Evolutionary conservation across 2,888 invertebrate genomes (phyloP).

Genomic region (Hyles lineata): DNA sequence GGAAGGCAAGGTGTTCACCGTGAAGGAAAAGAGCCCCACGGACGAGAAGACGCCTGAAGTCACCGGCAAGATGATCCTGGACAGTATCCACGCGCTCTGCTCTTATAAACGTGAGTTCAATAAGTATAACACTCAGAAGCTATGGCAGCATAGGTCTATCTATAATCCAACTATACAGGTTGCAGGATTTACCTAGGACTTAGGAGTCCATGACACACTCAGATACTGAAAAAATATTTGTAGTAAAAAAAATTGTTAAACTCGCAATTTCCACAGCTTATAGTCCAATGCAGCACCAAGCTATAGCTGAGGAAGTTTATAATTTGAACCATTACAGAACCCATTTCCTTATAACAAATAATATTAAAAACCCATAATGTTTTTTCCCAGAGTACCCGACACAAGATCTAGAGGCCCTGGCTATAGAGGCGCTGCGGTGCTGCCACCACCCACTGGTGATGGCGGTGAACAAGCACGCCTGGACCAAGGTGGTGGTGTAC

Average conservation of each 20-base stretch:
- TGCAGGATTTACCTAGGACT: too few species aligned
- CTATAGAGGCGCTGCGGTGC: conserved; percentile 88
- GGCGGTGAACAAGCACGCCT: conserved; percentile 85
- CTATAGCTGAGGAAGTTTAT: too few species aligned
- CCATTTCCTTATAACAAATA: not conserved
- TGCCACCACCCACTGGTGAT: conserved; percentile 91
- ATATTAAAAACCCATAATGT: not conserved
- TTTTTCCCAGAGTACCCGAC: conserved; percentile 62
- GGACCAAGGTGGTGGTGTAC: conserved; percentile 87
- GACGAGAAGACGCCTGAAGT: conserved; percentile 75
- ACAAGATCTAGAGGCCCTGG: conserved; percentile 86
- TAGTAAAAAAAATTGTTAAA: too few species aligned
- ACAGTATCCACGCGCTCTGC: conserved; percentile 82
- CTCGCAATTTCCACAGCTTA: too few species aligned
- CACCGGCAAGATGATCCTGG: conserved; percentile 83
- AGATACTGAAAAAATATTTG: too few species aligned
- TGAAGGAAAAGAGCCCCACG: conserved; percentile 68
- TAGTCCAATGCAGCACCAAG: too few species aligned
- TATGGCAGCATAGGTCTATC: not conserved
- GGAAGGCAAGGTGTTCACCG: conserved; percentile 80
- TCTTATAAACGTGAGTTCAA: conserved; percentile 71
- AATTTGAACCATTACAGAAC: too few species aligned
- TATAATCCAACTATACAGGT: too few species aligned
- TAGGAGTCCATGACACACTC: too few species aligned
- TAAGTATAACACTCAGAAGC: not conserved